phyloP scores from a whole-genome alignment of 2,888 invertebrate genomes.

The Lingula anatina region DNA sequence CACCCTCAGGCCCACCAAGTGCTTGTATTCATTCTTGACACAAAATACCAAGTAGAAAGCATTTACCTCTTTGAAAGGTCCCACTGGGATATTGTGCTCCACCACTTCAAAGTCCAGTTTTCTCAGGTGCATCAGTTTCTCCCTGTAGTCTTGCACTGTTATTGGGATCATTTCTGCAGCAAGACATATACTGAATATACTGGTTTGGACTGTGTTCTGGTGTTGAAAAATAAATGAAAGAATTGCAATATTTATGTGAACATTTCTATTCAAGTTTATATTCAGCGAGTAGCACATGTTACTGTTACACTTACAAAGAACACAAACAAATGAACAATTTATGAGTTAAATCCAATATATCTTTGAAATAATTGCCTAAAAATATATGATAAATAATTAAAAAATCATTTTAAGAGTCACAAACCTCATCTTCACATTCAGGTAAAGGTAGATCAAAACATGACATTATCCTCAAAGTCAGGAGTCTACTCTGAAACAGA shows the following conservation, averaged over 20 bases:
- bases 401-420: no score
- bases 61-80: constrained; percentile 12
- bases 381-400: no score
- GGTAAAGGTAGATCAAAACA: constrained; percentile 58
- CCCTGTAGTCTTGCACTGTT: constrained; percentile 74
- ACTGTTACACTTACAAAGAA: no score
- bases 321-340: no score
- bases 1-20: no score
- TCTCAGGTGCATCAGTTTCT: constrained; percentile 69
- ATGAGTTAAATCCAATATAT: no score
- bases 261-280: no score
- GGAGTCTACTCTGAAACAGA: constrained; percentile 59
- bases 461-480: constrained; percentile 70
- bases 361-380: no score
- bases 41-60: constrained; percentile 63
- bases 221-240: neutral
- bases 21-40: constrained; percentile 67
- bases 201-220: constrained; percentile 18
- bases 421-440: constrained; percentile 21
- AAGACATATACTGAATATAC: constrained; percentile 63
- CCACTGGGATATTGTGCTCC: constrained; percentile 16
- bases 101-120: constrained; percentile 59
- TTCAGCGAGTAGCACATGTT: no score
- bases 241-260: neutral
- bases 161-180: constrained; percentile 67